Evolutionary conservation across 2,797 vertebrate genomes (phyloP).

Genomic region (Chelmon rostratus): DNA sequence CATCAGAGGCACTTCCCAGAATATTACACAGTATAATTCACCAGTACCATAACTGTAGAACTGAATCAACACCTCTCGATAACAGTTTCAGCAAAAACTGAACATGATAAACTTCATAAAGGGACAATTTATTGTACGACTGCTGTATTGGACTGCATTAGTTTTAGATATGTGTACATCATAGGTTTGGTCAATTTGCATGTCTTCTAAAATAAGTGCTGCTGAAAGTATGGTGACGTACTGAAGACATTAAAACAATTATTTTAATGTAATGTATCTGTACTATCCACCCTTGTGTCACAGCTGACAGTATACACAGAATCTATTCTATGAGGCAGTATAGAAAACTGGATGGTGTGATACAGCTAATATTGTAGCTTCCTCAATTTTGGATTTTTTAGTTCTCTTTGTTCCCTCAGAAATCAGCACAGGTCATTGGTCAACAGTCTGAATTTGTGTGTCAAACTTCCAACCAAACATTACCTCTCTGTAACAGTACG

Average conservation of each 20-base stretch:
- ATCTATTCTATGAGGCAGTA: not conserved
- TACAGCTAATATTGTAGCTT: not conserved
- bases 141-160: not conserved
- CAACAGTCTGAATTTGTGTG: not conserved
- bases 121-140: not conserved
- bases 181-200: not conserved
- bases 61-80: not conserved
- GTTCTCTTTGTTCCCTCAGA: not conserved
- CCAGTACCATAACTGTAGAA: not conserved
- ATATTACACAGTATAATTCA: not conserved
- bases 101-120: not conserved
- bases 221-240: conserved; percentile 1
- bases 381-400: not conserved
- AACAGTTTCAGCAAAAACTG: not conserved
- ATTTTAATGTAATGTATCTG: not conserved
- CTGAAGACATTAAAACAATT: not conserved
- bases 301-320: not conserved
- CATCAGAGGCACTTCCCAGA: not conserved
- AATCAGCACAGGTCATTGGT: not conserved
- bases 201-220: not conserved
- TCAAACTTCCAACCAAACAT: not conserved
- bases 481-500: not conserved
- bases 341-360: not conserved
- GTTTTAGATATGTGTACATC: not conserved
- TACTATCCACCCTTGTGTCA: not conserved